Percentiles rank a stretch among this genome's conserved stretches.
Evolutionary conservation across 2,888 invertebrate genomes (phyloP).

Genomic region (Phortica okadai): DNA sequence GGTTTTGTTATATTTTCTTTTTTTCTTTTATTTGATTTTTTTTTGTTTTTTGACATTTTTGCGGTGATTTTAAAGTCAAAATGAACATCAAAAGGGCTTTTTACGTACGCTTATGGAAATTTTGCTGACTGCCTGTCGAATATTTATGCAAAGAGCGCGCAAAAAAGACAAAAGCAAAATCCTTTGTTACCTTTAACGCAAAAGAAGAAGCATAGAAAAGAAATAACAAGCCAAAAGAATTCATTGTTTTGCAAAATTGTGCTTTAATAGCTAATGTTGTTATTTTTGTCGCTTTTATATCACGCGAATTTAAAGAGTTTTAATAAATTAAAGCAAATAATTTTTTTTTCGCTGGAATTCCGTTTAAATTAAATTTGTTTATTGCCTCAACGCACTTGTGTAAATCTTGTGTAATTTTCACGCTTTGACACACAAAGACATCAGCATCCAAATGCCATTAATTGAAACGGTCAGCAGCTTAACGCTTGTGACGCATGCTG

Average conservation of each 20-base stretch:
- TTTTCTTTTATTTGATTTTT: conserved; percentile 40
- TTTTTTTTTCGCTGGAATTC: neutral
- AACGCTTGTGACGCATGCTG: neutral
- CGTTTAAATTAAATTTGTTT: neutral
- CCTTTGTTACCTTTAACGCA: conserved; percentile 54
- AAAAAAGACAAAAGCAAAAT: neutral
- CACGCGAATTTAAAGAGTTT: neutral
- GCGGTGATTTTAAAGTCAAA: conserved; percentile 64
- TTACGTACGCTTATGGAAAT: conserved; percentile 59
- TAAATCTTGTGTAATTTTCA: neutral
- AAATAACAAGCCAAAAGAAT: conserved; percentile 14
- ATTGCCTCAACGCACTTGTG: neutral
- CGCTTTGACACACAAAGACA: neutral
- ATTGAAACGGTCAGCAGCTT: neutral
- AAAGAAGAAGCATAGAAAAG: conserved; percentile 36
- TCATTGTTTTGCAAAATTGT: conserved; percentile 19
- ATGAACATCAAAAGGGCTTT: conserved; percentile 68
- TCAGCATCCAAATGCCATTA: conserved; percentile 12
- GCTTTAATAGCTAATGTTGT: conserved; percentile 5
- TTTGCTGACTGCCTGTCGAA: conserved; percentile 61
- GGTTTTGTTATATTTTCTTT: conserved; percentile 11
- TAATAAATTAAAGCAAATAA: neutral
- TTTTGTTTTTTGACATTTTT: conserved; percentile 42
- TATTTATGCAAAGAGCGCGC: conserved; percentile 64
- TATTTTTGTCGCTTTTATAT: neutral